Evolutionary conservation across 2,888 invertebrate species (phyloP).

Genomic region (Bembecia ichneumoniformis): DNA sequence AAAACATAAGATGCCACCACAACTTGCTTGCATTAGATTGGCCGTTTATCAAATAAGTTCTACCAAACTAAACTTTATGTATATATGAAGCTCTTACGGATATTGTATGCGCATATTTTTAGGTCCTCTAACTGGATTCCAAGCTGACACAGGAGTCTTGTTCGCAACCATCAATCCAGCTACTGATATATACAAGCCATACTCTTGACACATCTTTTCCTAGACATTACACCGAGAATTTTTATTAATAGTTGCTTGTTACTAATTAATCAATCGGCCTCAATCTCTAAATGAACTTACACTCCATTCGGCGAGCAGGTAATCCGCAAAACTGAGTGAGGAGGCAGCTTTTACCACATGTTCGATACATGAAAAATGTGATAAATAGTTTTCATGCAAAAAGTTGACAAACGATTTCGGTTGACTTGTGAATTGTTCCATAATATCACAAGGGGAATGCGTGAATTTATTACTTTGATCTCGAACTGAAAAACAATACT

Average conservation of each 20-base stretch:
- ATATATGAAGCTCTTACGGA: slow-evolving; percentile 39
- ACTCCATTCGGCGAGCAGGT: slow-evolving; percentile 77
- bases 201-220: slow-evolving; percentile 65
- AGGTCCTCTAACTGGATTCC: slow-evolving; percentile 80
- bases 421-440: slow-evolving; percentile 77
- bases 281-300: slow-evolving; percentile 36
- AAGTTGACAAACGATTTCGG: slow-evolving; percentile 78
- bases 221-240: slow-evolving; percentile 13
- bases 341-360: slow-evolving; percentile 74
- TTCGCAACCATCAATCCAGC: slow-evolving; percentile 82
- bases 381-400: slow-evolving; percentile 81
- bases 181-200: slow-evolving; percentile 75
- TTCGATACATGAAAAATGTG: slow-evolving; percentile 78
- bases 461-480: slow-evolving; percentile 51
- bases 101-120: slow-evolving; percentile 56
- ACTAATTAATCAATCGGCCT: neutral
- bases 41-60: too few species aligned
- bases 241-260: neutral
- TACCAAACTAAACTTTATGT: too few species aligned
- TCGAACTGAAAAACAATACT: slow-evolving; percentile 22
- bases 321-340: slow-evolving; percentile 80
- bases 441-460: slow-evolving; percentile 76
- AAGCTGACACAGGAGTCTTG: slow-evolving; percentile 76
- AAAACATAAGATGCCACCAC: too few species aligned
- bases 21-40: too few species aligned